Evolutionary conservation across 2,797 vertebrate species (phyloP).

Genomic region (Hemibagrus guttatus): DNA sequence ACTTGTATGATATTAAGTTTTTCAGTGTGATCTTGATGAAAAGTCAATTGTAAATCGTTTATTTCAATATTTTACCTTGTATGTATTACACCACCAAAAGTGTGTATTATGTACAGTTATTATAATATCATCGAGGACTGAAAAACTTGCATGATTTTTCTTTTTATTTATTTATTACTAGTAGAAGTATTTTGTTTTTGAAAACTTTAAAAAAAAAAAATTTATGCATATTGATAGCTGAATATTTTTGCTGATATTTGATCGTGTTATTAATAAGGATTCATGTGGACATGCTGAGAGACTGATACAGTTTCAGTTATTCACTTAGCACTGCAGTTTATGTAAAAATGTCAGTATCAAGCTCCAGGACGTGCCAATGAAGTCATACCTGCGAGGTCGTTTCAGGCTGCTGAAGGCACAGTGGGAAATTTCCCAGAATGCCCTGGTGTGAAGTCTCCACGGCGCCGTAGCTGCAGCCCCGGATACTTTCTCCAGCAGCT

Average conservation of each 20-base stretch:
- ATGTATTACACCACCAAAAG: not conserved
- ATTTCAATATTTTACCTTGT: not conserved
- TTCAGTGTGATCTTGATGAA: no score
- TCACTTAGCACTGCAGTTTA: not conserved
- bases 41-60: no score
- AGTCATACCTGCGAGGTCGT: conserved; percentile 40
- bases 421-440: conserved; percentile 30
- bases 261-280: no score
- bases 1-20: no score
- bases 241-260: not conserved
- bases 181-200: not conserved
- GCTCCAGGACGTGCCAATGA: not conserved
- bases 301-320: not conserved
- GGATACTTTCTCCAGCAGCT: conserved; percentile 15
- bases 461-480: conserved; percentile 8
- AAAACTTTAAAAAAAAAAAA: no score
- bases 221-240: not conserved
- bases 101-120: not conserved
- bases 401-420: conserved; percentile 43
- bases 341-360: not conserved
- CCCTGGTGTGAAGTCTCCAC: conserved; percentile 31
- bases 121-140: not conserved
- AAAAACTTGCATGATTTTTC: not conserved
- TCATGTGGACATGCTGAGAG: not conserved
- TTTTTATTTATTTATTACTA: not conserved